Evolutionary conservation across 2,113 vertebrate species (phyloP).

Genomic region (Haemorhous mexicanus): DNA sequence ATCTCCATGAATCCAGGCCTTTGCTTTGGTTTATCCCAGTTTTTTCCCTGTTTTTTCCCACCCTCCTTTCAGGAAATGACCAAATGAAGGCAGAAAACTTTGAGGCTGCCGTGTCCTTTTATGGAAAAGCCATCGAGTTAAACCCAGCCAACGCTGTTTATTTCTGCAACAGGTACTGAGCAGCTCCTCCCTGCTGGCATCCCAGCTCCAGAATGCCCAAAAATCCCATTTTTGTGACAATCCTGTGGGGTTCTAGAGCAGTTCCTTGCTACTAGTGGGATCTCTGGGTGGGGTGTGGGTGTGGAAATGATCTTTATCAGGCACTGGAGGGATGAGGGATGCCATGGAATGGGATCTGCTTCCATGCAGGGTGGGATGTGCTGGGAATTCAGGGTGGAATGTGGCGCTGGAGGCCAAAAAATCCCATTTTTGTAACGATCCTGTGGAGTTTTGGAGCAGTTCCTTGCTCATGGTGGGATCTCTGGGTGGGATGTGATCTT

Average conservation of each 20-base stretch:
- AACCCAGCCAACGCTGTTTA: conserved; percentile 94
- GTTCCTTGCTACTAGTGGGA: neutral
- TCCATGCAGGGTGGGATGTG: neutral
- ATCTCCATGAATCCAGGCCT: neutral
- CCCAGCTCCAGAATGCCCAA: neutral
- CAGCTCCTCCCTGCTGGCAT: neutral
- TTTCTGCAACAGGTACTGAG: conserved; percentile 90
- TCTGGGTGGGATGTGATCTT: neutral
- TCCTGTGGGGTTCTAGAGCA: neutral
- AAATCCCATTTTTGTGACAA: accelerated
- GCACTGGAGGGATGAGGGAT: neutral
- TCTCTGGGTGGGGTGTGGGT: neutral
- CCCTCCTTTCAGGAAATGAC: conserved; percentile 81
- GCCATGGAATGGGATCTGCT: neutral
- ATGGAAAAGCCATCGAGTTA: conserved; percentile 89
- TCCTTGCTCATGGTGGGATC: neutral
- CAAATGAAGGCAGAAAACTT: conserved; percentile 97
- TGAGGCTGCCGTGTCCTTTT: conserved; percentile 86
- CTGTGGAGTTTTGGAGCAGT: neutral
- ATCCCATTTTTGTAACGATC: too few relatives aligned
- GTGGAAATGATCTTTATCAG: neutral
- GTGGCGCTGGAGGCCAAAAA: neutral
- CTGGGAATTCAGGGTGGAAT: neutral
- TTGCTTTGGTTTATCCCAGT: accelerated
- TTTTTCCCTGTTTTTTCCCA: neutral